Evolutionary conservation across 2,888 invertebrate genomes (phyloP), one percentile per base, ranked within the genome.

Genomic region (Xestia ashworthii): DNA sequence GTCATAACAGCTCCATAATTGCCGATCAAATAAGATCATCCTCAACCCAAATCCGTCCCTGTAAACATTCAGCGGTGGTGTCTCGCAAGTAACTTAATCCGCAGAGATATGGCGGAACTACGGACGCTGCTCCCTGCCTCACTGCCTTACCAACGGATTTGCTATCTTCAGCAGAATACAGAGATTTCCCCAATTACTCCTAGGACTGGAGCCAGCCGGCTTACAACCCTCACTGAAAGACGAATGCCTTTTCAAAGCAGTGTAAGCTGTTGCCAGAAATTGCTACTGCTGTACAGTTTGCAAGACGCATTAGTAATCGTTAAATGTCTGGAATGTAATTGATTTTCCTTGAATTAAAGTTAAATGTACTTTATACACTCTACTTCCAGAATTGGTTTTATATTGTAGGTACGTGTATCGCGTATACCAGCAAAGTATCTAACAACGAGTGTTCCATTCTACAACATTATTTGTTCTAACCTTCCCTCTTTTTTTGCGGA

Each of bases 41-140:
- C 6, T 0, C 14, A 60, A 53, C 41, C 41, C 44, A 53, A 81
- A 25, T 83, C 64, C 89, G 74, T 58, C 88, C 69, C 84, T 86
- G 89, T 19, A 1, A 65, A n/a, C 67, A 53, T 81, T 77, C 79
- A 70, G 68, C 64, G 64, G 71, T 75, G 78, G 86, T 76, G 81
- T 81, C 80, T 81, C 84, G 60, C 80, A 76, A 88, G 89, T 83
- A 82, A 89, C 83, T 81, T 88, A 88, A 88, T 89, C 88, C 88
- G 64, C 66, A 71, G 81, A 89, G 89, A 86, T 88, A 89, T 79
- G 82, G 86, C 65, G 81, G 77, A 76, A 83, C 81, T 83, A 74
- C 76, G 78, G 76, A 76, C 83, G 82, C 55, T 81, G 80, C 75
- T 76, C 53, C 14, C 65, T 76, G 80, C 69, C 73, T 82, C 66